Percentiles rank a stretch among this genome's conserved stretches.
phyloP scores from a whole-genome alignment of 2,797 vertebrate genomes.

The Smutsia gigantea region DNA sequence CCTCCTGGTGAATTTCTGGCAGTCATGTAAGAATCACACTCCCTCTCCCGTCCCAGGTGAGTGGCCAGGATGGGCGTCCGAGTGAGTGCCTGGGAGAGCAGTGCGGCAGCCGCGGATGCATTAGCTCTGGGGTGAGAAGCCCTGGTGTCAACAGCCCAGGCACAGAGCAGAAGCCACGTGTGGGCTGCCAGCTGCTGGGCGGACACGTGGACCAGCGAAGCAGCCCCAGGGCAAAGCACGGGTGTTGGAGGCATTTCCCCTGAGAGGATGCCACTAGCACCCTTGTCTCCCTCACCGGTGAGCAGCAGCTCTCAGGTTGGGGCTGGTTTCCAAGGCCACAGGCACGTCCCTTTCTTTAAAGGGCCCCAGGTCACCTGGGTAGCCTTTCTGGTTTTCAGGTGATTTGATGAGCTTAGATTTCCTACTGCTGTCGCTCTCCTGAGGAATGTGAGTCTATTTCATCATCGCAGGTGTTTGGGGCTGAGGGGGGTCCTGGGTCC shows the following conservation, averaged over 20 bases:
- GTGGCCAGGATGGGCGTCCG: too few species aligned
- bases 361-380: fast-evolving
- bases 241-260: not conserved
- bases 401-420: not conserved
- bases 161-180: not conserved
- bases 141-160: fast-evolving
- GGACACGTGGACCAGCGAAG: fast-evolving
- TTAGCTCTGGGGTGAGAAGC: too few species aligned
- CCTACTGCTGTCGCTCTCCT: fast-evolving
- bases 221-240: fast-evolving
- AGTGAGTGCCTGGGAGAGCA: too few species aligned
- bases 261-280: fast-evolving
- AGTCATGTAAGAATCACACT: not conserved
- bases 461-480: not conserved
- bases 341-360: fast-evolving
- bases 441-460: not conserved
- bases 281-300: too few species aligned
- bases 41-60: too few species aligned
- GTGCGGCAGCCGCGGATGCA: too few species aligned
- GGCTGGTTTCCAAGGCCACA: not conserved
- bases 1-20: not conserved
- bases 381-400: not conserved
- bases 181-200: fast-evolving
- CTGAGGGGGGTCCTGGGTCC: fast-evolving
- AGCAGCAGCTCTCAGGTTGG: fast-evolving